Evolutionary conservation across 2,113 vertebrate species (phyloP).

Genomic region (Megaptera novaeangliae): DNA sequence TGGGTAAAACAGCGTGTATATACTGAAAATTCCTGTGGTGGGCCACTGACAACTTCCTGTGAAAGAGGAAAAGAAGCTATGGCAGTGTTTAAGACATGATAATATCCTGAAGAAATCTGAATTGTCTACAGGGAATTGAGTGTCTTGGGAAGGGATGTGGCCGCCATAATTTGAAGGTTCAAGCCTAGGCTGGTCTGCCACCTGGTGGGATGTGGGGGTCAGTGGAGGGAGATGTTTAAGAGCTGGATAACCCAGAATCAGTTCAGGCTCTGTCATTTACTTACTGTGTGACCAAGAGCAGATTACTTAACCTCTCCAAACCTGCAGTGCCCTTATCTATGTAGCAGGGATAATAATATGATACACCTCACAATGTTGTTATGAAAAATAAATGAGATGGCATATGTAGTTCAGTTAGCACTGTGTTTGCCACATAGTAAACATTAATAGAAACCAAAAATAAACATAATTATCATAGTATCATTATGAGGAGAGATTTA

Average conservation of each 20-base stretch:
- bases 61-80: background rate
- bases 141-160: background rate
- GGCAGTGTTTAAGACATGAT: background rate
- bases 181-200: background rate
- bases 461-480: background rate
- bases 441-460: background rate
- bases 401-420: background rate
- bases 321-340: background rate
- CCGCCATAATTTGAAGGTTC: background rate
- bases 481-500: background rate
- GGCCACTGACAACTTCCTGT: background rate
- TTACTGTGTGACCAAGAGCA: background rate
- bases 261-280: background rate
- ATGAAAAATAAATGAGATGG: background rate
- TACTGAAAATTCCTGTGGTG: background rate
- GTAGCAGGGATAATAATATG: background rate
- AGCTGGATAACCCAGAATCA: background rate
- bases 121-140: background rate
- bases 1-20: background rate
- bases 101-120: background rate
- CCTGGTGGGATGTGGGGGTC: background rate
- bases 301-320: background rate
- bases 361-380: background rate
- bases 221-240: background rate
- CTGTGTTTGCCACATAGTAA: background rate